Conservation (phyloP, 2,797 vertebrate species). For the Cephalopachus bancanus region DNA sequence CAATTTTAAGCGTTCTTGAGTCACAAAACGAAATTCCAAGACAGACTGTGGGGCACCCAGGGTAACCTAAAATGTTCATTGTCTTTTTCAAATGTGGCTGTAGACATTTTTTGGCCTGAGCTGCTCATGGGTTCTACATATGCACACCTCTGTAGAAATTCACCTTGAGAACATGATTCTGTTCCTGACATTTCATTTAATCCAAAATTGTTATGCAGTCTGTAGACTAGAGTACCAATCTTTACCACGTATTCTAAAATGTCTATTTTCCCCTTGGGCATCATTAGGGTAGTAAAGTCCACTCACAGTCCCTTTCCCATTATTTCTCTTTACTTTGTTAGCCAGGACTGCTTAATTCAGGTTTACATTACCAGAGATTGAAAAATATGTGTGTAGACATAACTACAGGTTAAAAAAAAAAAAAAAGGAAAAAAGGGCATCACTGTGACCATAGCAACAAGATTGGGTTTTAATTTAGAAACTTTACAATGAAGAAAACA, state of each 20-base stretch:
- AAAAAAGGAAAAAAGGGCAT: neutral
- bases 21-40: slow-evolving; percentile 50
- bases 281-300: slow-evolving; percentile 20
- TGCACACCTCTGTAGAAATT: neutral
- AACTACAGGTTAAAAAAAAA: slow-evolving; percentile 51
- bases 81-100: slow-evolving; percentile 13
- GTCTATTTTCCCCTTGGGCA: slow-evolving; percentile 25
- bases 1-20: slow-evolving; percentile 10
- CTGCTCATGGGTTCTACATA: slow-evolving; percentile 30
- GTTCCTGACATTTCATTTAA: slow-evolving; percentile 42
- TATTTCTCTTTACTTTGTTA: slow-evolving; percentile 55
- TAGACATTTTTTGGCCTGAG: neutral
- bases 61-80: neutral
- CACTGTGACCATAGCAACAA: slow-evolving; percentile 58
- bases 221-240: neutral
- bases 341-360: slow-evolving; percentile 14
- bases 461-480: slow-evolving; percentile 70
- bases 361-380: slow-evolving; percentile 45
- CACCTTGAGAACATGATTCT: slow-evolving; percentile 25
- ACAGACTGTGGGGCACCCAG: neutral
- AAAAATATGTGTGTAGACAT: slow-evolving; percentile 1
- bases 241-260: neutral
- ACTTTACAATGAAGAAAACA: slow-evolving; percentile 70
- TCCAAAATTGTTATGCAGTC: neutral
- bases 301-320: neutral